phyloP scores from a whole-genome alignment of 2,888 invertebrate genomes.

The Agriotes lineatus region DNA sequence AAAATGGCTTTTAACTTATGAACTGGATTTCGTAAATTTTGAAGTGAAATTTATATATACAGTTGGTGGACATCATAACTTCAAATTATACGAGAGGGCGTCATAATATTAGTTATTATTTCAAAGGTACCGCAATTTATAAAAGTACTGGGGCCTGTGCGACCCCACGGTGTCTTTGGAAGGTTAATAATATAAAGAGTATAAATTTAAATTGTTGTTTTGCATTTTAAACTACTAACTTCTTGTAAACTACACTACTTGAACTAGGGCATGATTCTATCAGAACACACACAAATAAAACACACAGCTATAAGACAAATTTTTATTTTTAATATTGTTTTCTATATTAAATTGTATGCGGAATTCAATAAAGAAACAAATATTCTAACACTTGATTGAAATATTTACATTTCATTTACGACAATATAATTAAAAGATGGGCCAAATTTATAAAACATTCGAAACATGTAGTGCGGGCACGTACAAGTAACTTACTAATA shows the following conservation, averaged over 20 bases:
- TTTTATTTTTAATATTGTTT: conserved; percentile 47
- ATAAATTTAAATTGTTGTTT: too few species aligned
- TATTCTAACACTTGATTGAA: conserved; percentile 64
- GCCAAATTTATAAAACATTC: conserved; percentile 53
- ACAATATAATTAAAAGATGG: conserved; percentile 59
- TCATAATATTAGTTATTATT: neutral
- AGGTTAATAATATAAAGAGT: too few species aligned
- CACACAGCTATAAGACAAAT: conserved; percentile 32
- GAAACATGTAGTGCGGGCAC: conserved; percentile 48
- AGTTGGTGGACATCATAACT: neutral
- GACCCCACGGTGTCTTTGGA: neutral
- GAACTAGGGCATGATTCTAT: too few species aligned
- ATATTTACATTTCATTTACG: conserved; percentile 60
- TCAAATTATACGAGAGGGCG: neutral
- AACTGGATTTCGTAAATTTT: too few species aligned
- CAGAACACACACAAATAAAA: neutral
- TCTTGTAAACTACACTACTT: too few species aligned
- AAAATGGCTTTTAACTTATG: too few species aligned
- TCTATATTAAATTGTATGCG: conserved; percentile 49
- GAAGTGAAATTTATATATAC: too few species aligned
- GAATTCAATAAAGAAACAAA: conserved; percentile 61
- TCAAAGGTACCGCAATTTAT: neutral
- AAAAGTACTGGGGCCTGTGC: neutral
- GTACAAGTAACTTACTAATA: conserved; percentile 57
- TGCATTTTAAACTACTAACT: too few species aligned